phyloP scores from a whole-genome alignment of 2,113 vertebrate species.

The Baryphthengus martii region DNA sequence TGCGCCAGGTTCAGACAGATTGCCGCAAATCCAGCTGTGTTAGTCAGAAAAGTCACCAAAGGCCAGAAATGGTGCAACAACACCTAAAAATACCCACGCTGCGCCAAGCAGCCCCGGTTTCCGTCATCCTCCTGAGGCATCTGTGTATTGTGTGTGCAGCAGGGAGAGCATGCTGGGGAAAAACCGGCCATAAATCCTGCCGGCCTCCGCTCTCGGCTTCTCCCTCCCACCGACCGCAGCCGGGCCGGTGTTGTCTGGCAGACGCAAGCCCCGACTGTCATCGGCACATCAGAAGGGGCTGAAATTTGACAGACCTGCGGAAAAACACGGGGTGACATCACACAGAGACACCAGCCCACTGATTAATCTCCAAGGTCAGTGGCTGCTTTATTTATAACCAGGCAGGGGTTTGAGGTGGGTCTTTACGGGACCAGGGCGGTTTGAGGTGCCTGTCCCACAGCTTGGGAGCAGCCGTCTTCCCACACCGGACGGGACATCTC shows the following conservation, averaged over 20 bases:
- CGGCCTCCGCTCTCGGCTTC: background rate
- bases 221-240: background rate
- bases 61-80: background rate
- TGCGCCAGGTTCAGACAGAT: rapidly evolving
- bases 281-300: background rate
- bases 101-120: background rate
- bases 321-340: constrained; percentile 58
- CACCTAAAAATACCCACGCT: background rate
- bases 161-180: background rate
- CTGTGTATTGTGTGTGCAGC: background rate
- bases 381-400: constrained; percentile 31
- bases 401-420: background rate
- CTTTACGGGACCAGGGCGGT: background rate
- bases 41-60: background rate
- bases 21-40: rapidly evolving
- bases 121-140: background rate
- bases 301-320: constrained; percentile 6
- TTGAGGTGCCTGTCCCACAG: background rate
- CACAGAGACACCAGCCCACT: constrained; percentile 15
- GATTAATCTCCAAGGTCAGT: background rate
- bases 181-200: background rate
- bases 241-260: background rate
- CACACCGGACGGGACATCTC: rapidly evolving
- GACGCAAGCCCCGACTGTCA: constrained; percentile 6
- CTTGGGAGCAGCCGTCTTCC: rapidly evolving